phyloP scores from a whole-genome alignment of 2,888 invertebrate genomes.

The Lycaena phlaeas region DNA sequence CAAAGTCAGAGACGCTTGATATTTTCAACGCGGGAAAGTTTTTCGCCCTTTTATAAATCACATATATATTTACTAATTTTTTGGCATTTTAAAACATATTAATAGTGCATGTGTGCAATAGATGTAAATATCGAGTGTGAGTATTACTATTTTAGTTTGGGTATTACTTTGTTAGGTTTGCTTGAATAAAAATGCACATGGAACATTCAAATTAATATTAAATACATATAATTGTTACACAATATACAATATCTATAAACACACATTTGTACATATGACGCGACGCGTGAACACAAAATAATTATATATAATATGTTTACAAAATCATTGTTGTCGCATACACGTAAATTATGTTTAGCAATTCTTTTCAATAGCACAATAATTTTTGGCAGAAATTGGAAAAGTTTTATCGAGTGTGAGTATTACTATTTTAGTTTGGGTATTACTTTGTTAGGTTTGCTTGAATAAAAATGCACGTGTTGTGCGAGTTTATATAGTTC shows the following conservation, averaged over 20 bases:
- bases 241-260: no score
- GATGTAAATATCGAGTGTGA: no score
- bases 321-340: neutral
- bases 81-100: no score
- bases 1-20: no score
- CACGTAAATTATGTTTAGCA: neutral
- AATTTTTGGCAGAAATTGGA: slow-evolving; percentile 30
- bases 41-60: no score
- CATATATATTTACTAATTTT: no score
- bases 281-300: neutral
- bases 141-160: neutral
- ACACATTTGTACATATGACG: no score
- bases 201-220: no score
- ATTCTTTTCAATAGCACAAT: slow-evolving; percentile 13
- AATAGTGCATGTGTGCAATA: no score
- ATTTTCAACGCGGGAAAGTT: no score
- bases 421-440: neutral
- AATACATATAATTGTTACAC: no score
- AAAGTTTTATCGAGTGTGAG: slow-evolving; percentile 29
- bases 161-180: slow-evolving; percentile 4
- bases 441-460: slow-evolving; percentile 4
- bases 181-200: slow-evolving; percentile 1
- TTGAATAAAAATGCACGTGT: slow-evolving; percentile 1
- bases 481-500: neutral
- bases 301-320: no score